phyloP scores from a whole-genome alignment of 2,113 vertebrate species.

The Dromas ardeola region DNA sequence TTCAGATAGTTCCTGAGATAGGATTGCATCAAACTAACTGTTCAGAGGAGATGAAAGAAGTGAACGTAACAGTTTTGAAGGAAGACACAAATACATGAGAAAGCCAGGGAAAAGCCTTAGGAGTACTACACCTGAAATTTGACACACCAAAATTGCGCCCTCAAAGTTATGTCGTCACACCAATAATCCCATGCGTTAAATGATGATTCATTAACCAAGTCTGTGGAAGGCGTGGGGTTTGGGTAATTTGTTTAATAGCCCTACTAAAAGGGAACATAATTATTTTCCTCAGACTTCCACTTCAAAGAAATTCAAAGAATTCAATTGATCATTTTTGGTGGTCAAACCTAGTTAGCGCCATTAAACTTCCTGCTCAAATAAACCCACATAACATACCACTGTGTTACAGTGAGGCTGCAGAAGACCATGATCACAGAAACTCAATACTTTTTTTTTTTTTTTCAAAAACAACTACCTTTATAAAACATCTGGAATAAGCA shows the following conservation, averaged over 20 bases:
- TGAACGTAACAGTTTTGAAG: not conserved
- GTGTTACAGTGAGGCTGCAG: not conserved
- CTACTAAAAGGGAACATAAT: not conserved
- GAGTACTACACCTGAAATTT: not conserved
- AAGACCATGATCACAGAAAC: not conserved
- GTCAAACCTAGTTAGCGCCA: conserved; percentile 11
- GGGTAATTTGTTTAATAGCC: not conserved
- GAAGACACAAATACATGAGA: not conserved
- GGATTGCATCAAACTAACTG: not conserved
- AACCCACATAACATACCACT: not conserved
- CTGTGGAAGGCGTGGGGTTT: not conserved
- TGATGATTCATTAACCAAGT: not conserved
- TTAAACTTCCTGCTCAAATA: not conserved
- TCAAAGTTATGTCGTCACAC: not conserved
- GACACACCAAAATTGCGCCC: conserved; percentile 12
- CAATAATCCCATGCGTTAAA: not conserved
- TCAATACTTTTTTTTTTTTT: not conserved
- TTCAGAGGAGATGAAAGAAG: not conserved
- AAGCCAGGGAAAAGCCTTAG: not conserved
- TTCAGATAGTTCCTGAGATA: conserved; percentile 36
- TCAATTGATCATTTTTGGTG: not conserved
- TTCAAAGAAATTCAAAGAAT: not conserved
- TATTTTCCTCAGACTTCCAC: not conserved
- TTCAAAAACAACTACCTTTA: conserved; percentile 9
- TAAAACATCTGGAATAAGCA: conserved; percentile 49